These are phyloP conservation scores for Xanthia icteritia DNA, from an alignment of 2,888 invertebrate species.

Conservation along the genomic window DNA sequence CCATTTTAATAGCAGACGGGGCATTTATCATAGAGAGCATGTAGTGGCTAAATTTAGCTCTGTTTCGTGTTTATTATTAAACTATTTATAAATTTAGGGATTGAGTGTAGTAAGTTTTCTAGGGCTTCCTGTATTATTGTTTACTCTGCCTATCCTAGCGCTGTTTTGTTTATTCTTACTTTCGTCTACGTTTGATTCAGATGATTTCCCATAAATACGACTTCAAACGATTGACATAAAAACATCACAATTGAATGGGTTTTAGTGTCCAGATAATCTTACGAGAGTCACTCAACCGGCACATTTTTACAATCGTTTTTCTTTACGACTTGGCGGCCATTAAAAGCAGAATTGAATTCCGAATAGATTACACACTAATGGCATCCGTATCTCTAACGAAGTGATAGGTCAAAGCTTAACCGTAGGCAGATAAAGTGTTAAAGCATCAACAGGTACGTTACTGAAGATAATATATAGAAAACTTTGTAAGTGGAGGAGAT, in stretches of 20 bases:
- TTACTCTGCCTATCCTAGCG: not conserved
- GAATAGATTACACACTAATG: constrained; percentile 35
- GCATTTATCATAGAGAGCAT: not conserved
- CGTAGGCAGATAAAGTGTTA: not conserved
- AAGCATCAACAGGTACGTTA: not conserved
- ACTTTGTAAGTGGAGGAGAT: not conserved
- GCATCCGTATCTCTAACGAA: constrained; percentile 4
- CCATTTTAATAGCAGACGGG: constrained; percentile 25
- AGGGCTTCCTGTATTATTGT: not conserved
- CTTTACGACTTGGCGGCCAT: constrained; percentile 35
- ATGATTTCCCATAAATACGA: not conserved
- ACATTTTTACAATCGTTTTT: constrained; percentile 44
- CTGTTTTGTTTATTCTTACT: not conserved
- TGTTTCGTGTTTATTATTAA: not conserved
- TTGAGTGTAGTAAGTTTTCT: not conserved
- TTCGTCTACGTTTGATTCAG: not conserved
- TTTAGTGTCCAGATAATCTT: constrained; percentile 46
- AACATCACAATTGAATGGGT: constrained; percentile 47
- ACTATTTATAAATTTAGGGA: not conserved
- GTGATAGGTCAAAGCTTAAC: constrained; percentile 2
- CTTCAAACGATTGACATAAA: constrained; percentile 13
- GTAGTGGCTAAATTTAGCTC: not conserved
- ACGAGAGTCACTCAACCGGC: constrained; percentile 23
- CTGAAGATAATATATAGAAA: constrained; percentile 13
- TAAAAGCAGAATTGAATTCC: constrained; percentile 44